These are phyloP conservation scores for Zygaena filipendulae DNA, from an alignment of 2,888 invertebrate genomes.

Conservation along the genomic window DNA sequence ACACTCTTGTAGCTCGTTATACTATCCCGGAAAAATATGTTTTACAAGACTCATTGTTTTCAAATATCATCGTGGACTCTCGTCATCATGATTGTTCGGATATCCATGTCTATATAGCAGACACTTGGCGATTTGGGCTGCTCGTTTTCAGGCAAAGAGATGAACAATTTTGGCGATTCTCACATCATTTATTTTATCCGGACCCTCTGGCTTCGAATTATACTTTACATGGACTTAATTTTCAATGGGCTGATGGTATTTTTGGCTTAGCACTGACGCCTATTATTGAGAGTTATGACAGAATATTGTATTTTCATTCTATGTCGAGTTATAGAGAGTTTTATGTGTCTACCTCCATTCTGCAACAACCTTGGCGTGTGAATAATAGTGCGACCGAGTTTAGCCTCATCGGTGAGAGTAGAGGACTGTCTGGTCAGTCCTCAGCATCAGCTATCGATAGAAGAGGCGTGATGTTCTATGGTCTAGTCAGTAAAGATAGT, in stretches of 20 bases:
- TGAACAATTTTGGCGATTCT: slow-evolving; percentile 71
- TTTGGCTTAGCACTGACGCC: slow-evolving; percentile 80
- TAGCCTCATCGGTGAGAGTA: slow-evolving; percentile 50
- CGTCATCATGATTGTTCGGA: slow-evolving; percentile 69
- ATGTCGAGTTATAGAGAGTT: slow-evolving; percentile 86
- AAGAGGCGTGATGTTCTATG: slow-evolving; percentile 81
- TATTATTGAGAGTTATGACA: slow-evolving; percentile 54
- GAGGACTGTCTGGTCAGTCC: slow-evolving; percentile 74
- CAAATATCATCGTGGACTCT: slow-evolving; percentile 75
- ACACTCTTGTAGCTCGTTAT: slow-evolving; percentile 71
- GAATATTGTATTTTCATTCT: slow-evolving; percentile 80
- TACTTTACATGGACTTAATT: slow-evolving; percentile 78
- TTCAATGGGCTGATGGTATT: slow-evolving; percentile 86
- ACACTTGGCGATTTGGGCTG: slow-evolving; percentile 75
- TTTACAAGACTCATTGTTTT: slow-evolving; percentile 73
- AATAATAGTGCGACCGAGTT: slow-evolving; percentile 40
- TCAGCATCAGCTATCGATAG: slow-evolving; percentile 79
- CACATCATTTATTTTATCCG: slow-evolving; percentile 75
- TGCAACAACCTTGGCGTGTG: slow-evolving; percentile 66
- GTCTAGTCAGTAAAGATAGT: slow-evolving; percentile 79
- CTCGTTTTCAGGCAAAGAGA: slow-evolving; percentile 72
- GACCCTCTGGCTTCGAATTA: slow-evolving; percentile 80
- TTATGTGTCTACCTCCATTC: slow-evolving; percentile 73
- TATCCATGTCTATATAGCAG: slow-evolving; percentile 74
- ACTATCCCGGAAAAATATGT: slow-evolving; percentile 73